phyloP scores from a whole-genome alignment of 2,113 vertebrate species.

The Saiga tatarica region DNA sequence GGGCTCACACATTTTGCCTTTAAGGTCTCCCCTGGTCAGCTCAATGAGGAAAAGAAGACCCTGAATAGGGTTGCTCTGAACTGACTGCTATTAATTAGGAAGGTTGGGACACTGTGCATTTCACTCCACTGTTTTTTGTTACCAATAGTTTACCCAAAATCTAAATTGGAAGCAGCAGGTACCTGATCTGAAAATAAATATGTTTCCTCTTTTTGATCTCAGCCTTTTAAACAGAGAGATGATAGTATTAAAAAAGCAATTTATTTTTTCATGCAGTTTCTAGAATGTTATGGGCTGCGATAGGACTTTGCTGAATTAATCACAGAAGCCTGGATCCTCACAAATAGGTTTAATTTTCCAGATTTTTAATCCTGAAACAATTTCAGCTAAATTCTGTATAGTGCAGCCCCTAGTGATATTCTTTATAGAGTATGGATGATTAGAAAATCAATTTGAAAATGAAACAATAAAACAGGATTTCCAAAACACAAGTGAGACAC shows the following conservation, averaged over 20 bases:
- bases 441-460: not conserved
- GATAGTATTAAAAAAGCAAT: constrained; percentile 44
- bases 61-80: constrained; percentile 45
- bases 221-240: constrained; percentile 35
- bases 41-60: constrained; percentile 49
- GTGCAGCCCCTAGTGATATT: not conserved
- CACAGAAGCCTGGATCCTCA: not conserved
- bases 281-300: not conserved
- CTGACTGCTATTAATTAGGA: constrained; percentile 70
- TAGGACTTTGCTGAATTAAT: not conserved
- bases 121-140: constrained; percentile 67
- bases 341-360: constrained; percentile 21
- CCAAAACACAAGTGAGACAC: not conserved
- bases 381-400: not conserved
- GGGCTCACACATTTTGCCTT: constrained; percentile 58
- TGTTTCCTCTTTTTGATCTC: constrained; percentile 59
- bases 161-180: constrained; percentile 80
- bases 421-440: not conserved
- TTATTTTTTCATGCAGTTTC: constrained; percentile 45
- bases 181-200: constrained; percentile 79
- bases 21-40: constrained; percentile 59
- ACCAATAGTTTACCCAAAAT: constrained; percentile 65
- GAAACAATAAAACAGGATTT: no score
- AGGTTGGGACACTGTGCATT: constrained; percentile 53
- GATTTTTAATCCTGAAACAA: not conserved